Evolutionary conservation across 2,113 vertebrate species (phyloP).

Genomic region (Carassius carassius): DNA sequence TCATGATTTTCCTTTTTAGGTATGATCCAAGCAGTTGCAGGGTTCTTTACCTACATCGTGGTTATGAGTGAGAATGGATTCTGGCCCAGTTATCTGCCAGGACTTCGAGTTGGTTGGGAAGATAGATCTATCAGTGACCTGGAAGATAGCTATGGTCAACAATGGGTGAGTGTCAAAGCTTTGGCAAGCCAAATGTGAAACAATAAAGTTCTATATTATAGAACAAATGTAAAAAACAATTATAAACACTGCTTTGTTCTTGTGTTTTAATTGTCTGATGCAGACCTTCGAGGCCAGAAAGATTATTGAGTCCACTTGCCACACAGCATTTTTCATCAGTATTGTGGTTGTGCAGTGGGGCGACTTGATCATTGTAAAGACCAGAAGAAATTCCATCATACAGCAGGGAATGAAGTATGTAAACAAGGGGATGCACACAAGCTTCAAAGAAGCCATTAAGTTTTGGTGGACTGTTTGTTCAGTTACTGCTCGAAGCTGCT

Average conservation of each 20-base stretch:
- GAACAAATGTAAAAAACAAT: background rate
- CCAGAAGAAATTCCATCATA: slow-evolving; percentile 87
- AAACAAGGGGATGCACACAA: background rate
- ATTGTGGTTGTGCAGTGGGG: slow-evolving; percentile 91
- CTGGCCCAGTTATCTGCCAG: slow-evolving; percentile 75
- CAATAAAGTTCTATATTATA: background rate
- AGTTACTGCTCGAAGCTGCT: background rate
- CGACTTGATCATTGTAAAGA: slow-evolving; percentile 92
- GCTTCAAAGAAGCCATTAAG: background rate
- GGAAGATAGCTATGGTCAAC: slow-evolving; percentile 77
- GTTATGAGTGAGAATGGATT: slow-evolving; percentile 85
- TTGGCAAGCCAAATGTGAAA: background rate
- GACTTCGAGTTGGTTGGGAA: slow-evolving; percentile 83
- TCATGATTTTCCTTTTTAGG: slow-evolving; percentile 37
- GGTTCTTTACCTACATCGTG: slow-evolving; percentile 85
- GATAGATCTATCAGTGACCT: slow-evolving; percentile 79
- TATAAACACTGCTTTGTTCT: background rate
- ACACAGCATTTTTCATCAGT: slow-evolving; percentile 90
- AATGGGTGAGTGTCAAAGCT: slow-evolving; percentile 74
- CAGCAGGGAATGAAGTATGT: slow-evolving; percentile 93
- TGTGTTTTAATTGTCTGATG: slow-evolving; percentile 14
- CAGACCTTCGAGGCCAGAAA: slow-evolving; percentile 92
- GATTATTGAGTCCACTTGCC: slow-evolving; percentile 91
- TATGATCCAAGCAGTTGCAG: slow-evolving; percentile 83
- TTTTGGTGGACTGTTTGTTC: background rate